These are phyloP conservation scores for Amyelois transitella DNA, from an alignment of 1,140 invertebrate genomes.

Conservation along the genomic window DNA sequence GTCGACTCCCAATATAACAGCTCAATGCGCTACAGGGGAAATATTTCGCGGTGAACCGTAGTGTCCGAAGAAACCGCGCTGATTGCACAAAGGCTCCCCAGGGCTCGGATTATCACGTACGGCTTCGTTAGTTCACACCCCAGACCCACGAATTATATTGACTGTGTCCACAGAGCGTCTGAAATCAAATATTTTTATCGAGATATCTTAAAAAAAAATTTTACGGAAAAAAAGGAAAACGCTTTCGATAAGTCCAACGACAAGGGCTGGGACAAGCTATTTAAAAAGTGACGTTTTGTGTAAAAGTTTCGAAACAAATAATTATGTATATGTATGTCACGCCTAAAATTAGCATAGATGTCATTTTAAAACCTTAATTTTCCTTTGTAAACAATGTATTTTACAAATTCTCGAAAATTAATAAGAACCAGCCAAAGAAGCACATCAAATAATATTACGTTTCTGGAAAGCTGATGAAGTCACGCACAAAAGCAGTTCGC, in stretches of 20 bases:
- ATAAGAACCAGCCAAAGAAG: neutral
- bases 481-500: neutral
- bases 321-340: no score
- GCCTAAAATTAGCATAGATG: no score
- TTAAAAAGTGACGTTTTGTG: no score
- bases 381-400: no score
- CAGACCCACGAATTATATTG: neutral
- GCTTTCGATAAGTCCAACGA: no score
- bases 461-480: neutral
- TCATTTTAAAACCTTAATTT: no score
- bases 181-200: neutral
- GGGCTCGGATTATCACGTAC: neutral
- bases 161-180: neutral
- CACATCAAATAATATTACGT: neutral
- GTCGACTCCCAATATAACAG: neutral
- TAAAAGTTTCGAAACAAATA: no score
- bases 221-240: no score
- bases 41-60: neutral
- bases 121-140: neutral
- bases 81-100: conserved; percentile 5
- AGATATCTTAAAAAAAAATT: neutral
- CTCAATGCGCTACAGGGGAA: neutral
- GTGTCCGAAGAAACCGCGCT: neutral
- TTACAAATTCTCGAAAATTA: neutral
- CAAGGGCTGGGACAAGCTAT: no score